These are phyloP conservation scores for Psammodynastes pulverulentus DNA, from an alignment of 2,113 vertebrate species.

Conservation along the genomic window DNA sequence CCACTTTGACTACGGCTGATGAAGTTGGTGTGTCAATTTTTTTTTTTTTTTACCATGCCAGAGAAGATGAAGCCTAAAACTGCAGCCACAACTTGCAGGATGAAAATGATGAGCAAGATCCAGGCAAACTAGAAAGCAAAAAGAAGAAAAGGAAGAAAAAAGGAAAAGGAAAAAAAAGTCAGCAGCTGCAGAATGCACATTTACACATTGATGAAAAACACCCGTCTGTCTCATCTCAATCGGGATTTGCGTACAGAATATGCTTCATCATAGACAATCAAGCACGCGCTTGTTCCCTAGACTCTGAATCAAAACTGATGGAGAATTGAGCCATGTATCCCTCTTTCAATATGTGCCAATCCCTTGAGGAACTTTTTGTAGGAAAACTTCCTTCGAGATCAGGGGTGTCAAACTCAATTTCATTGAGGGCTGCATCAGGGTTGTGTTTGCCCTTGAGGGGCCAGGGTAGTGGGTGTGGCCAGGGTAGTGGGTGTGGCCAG, in stretches of 20 bases:
- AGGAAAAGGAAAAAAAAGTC: not conserved
- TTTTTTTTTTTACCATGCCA: slow-evolving; percentile 63
- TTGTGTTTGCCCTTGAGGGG: too few relatives aligned
- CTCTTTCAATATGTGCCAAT: not conserved
- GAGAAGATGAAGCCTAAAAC: slow-evolving; percentile 73
- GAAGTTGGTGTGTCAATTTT: not conserved
- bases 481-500: too few relatives aligned
- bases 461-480: too few relatives aligned
- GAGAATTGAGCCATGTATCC: not conserved
- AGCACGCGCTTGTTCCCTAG: not conserved
- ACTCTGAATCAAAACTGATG: not conserved
- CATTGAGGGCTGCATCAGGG: too few relatives aligned
- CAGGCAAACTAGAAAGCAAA: slow-evolving; percentile 68
- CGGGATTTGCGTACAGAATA: not conserved
- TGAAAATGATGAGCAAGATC: slow-evolving; percentile 63
- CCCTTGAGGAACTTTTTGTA: not conserved
- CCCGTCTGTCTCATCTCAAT: not conserved
- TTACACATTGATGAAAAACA: not conserved
- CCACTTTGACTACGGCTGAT: not conserved
- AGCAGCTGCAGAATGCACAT: not conserved
- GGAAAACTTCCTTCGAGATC: not conserved
- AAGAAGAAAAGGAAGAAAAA: not conserved
- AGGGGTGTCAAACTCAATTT: too few relatives aligned
- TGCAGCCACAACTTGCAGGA: slow-evolving; percentile 73
- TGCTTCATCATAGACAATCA: not conserved